Evolutionary conservation across 2,797 vertebrate species (phyloP).

Genomic region (Todus mexicanus): DNA sequence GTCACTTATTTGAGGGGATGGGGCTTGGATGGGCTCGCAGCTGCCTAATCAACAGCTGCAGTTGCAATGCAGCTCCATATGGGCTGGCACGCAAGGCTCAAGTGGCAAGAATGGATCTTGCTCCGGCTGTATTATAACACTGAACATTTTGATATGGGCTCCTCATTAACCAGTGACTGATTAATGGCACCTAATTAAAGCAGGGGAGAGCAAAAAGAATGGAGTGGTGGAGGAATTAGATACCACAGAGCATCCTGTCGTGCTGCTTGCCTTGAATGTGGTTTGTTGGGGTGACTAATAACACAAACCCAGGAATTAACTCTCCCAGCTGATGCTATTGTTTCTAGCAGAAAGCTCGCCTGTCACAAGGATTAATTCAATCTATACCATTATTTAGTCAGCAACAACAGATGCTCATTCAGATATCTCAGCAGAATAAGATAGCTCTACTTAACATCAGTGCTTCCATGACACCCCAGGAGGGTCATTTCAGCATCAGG

Average conservation of each 20-base stretch:
- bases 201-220: not conserved
- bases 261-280: not conserved
- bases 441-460: not conserved
- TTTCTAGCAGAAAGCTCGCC: not conserved
- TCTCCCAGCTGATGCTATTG: slow-evolving; percentile 12
- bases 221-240: not conserved
- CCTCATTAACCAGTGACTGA: not conserved
- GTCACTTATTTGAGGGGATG: not conserved
- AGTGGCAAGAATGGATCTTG: not conserved
- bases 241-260: not conserved
- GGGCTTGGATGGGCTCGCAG: not conserved
- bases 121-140: not conserved
- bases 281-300: not conserved
- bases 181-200: slow-evolving; percentile 5
- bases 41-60: not conserved
- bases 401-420: not conserved
- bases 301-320: not conserved
- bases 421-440: not conserved
- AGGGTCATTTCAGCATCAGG: not conserved
- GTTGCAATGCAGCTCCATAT: not conserved
- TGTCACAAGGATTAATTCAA: not conserved
- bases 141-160: not conserved
- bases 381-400: not conserved
- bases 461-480: not conserved
- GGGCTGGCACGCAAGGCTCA: not conserved